Conservation (phyloP, 35 echinoderm and acorn worm genomes). For the Anneissia japonica region DNA sequence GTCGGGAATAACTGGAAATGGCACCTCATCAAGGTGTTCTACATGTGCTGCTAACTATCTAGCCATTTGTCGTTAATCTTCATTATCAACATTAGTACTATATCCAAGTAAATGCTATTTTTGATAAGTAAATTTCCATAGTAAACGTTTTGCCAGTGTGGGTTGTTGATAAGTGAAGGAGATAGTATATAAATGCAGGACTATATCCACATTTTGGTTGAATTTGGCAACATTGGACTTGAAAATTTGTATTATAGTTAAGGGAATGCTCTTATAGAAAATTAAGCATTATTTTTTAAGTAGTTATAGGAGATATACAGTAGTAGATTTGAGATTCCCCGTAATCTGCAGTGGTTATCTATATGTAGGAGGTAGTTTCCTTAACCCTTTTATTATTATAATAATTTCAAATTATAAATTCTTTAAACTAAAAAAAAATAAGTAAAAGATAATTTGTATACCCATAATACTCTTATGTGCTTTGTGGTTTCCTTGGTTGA, state of each 20-base stretch:
- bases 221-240: not conserved
- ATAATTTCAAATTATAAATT: not conserved
- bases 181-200: not conserved
- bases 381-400: not conserved
- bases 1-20: not conserved
- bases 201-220: not conserved
- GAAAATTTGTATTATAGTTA: not conserved
- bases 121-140: not conserved
- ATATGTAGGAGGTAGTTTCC: not conserved
- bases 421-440: not conserved
- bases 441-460: not conserved
- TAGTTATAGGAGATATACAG: not conserved
- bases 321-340: not conserved
- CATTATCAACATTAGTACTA: not conserved
- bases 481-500: not conserved
- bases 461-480: not conserved
- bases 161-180: not conserved
- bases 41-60: not conserved
- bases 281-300: not conserved
- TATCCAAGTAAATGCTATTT: not conserved
- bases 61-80: not conserved
- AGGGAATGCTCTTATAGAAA: not conserved
- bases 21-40: not conserved
- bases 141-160: not conserved
- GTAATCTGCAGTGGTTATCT: not conserved